Evolutionary conservation across 2,797 vertebrate genomes (phyloP).

Genomic region (Phyllotis vaccarum): DNA sequence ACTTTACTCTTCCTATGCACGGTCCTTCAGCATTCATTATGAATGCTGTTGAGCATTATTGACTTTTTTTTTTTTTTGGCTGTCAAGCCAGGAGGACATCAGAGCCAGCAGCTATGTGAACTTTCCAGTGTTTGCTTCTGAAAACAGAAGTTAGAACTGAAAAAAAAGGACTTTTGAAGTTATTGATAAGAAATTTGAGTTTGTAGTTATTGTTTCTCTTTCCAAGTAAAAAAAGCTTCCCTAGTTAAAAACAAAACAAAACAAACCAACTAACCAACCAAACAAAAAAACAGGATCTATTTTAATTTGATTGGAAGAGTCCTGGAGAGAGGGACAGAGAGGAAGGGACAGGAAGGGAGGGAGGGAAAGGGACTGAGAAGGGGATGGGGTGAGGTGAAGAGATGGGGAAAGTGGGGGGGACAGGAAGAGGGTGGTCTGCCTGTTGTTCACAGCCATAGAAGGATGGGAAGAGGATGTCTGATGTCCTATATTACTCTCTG

Average conservation of each 20-base stretch:
- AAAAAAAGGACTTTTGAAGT: not conserved
- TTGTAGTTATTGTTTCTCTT: conserved; percentile 1
- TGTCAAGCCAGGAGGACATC: not conserved
- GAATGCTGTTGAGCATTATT: not conserved
- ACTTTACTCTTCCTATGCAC: not conserved
- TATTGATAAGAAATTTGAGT: conserved; percentile 13
- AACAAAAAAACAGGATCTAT: conserved; percentile 14
- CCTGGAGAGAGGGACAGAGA: not conserved
- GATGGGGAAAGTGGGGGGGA: not conserved
- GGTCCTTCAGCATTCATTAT: not conserved
- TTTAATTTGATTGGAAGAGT: not conserved
- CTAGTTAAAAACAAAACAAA: too few relatives aligned
- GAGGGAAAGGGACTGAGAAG: not conserved
- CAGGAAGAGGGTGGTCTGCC: not conserved
- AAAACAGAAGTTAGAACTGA: conserved; percentile 43
- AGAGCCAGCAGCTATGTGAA: conserved; percentile 18
- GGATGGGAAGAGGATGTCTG: too few relatives aligned
- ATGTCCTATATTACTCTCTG: not conserved
- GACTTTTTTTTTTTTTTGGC: conserved; percentile 16
- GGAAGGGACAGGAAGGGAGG: too few relatives aligned
- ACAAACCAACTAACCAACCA: too few relatives aligned
- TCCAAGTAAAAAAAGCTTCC: conserved; percentile 10
- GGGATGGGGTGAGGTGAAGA: not conserved
- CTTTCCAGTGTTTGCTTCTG: conserved; percentile 1
- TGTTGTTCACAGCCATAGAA: not conserved